Evolutionary conservation across 2,797 vertebrate genomes (phyloP).

Genomic region (Anas flavirostris): DNA sequence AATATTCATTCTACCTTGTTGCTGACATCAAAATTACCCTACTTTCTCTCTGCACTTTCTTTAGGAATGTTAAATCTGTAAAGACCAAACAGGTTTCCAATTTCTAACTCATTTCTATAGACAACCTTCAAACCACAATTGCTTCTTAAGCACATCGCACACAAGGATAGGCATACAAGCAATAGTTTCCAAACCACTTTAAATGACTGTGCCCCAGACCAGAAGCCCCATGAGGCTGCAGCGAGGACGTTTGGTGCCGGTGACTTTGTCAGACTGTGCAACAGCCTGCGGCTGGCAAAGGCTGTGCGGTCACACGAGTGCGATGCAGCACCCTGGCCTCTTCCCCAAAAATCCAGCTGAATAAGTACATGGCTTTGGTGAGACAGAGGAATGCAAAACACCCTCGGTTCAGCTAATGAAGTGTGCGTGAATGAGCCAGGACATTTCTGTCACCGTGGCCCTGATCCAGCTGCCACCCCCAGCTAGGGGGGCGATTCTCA

Average conservation of each 20-base stretch:
- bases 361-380: neutral
- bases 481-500: fast-evolving
- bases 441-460: neutral
- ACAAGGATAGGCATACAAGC: neutral
- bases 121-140: slow-evolving; percentile 2
- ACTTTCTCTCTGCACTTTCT: slow-evolving; percentile 29
- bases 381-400: neutral
- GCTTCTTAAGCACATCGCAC: slow-evolving; percentile 2
- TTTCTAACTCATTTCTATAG: slow-evolving; percentile 17
- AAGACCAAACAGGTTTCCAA: neutral
- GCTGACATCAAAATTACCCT: neutral
- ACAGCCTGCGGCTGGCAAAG: neutral
- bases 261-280: neutral
- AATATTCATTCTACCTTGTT: neutral
- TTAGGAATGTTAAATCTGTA: slow-evolving; percentile 11
- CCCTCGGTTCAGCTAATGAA: neutral
- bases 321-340: neutral
- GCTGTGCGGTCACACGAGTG: neutral
- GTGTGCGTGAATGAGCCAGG: neutral
- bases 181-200: neutral
- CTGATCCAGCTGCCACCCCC: neutral
- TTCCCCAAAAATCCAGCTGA: neutral
- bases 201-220: fast-evolving
- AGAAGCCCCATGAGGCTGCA: fast-evolving
- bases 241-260: neutral